Evolutionary conservation across 2,888 invertebrate species (phyloP).

Genomic region (Athetis lepigone): DNA sequence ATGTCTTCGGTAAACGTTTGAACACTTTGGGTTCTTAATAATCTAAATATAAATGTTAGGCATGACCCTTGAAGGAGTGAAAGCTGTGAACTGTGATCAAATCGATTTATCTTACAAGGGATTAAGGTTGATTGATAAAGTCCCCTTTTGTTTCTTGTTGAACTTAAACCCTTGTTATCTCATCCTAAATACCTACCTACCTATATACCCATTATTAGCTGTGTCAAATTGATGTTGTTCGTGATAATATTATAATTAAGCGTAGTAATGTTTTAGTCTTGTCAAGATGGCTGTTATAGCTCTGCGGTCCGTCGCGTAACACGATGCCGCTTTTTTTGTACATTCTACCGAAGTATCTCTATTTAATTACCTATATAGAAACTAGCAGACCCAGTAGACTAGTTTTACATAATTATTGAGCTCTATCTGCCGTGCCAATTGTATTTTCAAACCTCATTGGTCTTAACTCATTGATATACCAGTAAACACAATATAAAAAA

Average conservation of each 20-base stretch:
- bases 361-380: no score
- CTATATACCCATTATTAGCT: slow-evolving; percentile 12
- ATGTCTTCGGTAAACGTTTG: no score
- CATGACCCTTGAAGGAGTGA: slow-evolving; percentile 6
- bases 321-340: no score
- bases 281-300: not conserved
- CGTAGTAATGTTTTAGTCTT: not conserved
- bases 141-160: slow-evolving; percentile 42
- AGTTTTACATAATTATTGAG: no score
- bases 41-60: slow-evolving; percentile 1
- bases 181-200: not conserved
- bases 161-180: slow-evolving; percentile 33
- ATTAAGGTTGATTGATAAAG: slow-evolving; percentile 50
- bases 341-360: no score
- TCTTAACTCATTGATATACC: no score
- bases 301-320: no score
- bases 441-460: no score
- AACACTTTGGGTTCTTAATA: not conserved
- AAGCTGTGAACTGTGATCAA: slow-evolving; percentile 38
- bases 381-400: no score
- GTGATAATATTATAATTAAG: not conserved
- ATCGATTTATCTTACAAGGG: slow-evolving; percentile 46
- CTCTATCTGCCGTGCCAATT: no score
- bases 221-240: slow-evolving; percentile 13
- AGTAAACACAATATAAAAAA: no score